phyloP scores from a whole-genome alignment of 2,888 invertebrate genomes.

The Entomobrya proxima region DNA sequence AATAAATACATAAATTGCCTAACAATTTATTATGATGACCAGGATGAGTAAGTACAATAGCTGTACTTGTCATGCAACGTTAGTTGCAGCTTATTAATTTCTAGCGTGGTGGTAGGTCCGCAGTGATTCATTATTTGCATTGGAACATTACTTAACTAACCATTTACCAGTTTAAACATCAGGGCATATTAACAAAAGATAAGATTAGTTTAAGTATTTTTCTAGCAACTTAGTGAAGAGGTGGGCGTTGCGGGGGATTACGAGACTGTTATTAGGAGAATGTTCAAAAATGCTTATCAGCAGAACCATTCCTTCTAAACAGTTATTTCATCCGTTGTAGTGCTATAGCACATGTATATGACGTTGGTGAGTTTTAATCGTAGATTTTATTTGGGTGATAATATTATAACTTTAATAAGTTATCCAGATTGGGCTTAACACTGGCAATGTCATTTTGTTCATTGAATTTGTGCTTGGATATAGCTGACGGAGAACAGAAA shows the following conservation, averaged over 20 bases:
- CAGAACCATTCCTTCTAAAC: no score
- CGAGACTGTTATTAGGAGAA: no score
- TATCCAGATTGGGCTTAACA: no score
- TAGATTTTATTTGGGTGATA: no score
- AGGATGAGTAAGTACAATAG: not conserved
- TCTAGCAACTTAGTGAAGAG: no score
- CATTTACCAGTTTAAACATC: no score
- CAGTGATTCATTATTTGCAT: not conserved
- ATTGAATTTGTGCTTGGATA: not conserved
- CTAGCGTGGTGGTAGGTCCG: slow-evolving; percentile 18
- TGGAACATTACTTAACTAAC: not conserved
- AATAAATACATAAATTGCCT: slow-evolving; percentile 53
- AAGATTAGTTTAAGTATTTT: not conserved
- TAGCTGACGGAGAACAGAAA: not conserved
- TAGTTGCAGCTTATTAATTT: not conserved
- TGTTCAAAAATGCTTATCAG: no score
- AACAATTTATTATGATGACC: not conserved
- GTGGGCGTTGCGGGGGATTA: not conserved
- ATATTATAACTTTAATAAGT: no score
- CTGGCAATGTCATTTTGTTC: not conserved
- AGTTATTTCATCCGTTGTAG: no score
- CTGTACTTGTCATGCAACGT: not conserved
- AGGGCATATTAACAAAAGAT: not conserved
- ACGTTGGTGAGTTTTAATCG: no score
- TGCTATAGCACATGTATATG: no score